A percentile compares a stretch with the other conserved stretches of the same genome.
Conservation (phyloP, 2,113 vertebrate genomes). For the Megaleporinus macrocephalus region DNA sequence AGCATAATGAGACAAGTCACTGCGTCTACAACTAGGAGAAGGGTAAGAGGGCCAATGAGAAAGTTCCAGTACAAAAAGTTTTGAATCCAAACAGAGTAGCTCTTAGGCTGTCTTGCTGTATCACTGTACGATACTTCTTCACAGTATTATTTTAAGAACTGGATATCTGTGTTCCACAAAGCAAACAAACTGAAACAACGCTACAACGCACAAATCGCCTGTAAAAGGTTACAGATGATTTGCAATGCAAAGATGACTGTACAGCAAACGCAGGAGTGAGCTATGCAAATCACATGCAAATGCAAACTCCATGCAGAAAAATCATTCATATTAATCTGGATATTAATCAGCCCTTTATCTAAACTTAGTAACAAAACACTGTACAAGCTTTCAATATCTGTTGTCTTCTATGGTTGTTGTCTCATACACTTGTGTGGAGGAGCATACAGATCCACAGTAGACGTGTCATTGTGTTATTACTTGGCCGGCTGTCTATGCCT, state of each 20-base stretch:
- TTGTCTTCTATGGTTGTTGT: neutral
- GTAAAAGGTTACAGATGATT: constrained; percentile 41
- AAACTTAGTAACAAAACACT: neutral
- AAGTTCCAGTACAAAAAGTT: constrained; percentile 1
- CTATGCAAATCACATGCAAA: constrained; percentile 47
- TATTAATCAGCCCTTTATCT: neutral
- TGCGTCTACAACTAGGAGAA: neutral
- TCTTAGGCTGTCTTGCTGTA: neutral
- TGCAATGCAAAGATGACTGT: constrained; percentile 54
- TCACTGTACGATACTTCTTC: neutral
- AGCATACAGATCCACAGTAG: constrained; percentile 36
- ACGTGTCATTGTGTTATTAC: constrained; percentile 50
- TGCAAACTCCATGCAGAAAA: neutral
- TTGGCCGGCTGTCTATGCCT: constrained; percentile 52
- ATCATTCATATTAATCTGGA: neutral
- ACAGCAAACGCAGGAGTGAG: neutral
- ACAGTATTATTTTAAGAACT: neutral
- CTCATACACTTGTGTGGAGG: neutral
- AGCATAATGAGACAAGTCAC: neutral
- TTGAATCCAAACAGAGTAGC: neutral
- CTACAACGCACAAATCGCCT: neutral
- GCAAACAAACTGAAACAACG: constrained; percentile 16
- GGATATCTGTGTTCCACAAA: neutral
- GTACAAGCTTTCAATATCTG: neutral
- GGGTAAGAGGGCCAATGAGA: neutral